Evolutionary conservation across 2,888 invertebrate species (phyloP).

Genomic region (Hecatera dysodea): DNA sequence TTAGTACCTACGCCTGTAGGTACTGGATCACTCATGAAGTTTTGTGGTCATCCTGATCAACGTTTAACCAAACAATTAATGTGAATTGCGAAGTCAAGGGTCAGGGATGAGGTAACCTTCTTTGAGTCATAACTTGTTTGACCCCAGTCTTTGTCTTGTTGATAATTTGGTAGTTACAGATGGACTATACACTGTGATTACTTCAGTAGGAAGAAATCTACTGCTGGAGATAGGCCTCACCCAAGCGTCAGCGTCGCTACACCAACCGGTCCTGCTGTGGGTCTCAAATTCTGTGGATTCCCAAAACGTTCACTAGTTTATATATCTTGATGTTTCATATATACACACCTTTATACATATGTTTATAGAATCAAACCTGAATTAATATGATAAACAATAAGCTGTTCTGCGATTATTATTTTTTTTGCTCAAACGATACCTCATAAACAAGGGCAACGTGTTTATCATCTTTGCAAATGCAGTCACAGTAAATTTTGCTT

Average conservation of each 20-base stretch:
- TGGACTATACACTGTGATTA: neutral
- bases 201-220: neutral
- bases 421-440: neutral
- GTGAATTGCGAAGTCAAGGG: neutral
- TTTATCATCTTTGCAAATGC: neutral
- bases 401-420: neutral
- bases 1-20: neutral
- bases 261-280: neutral
- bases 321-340: too few species aligned
- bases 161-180: neutral
- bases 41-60: neutral
- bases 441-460: neutral
- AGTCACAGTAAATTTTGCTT: neutral
- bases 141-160: neutral
- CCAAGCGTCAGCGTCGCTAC: too few species aligned
- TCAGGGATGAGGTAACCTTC: neutral
- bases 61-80: neutral
- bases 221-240: neutral
- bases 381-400: neutral
- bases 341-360: too few species aligned
- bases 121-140: constrained; percentile 7
- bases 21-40: neutral
- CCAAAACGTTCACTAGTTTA: neutral
- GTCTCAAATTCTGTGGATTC: neutral
- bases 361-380: neutral